Evolutionary conservation across 1,140 invertebrate species (phyloP).

Genomic region (Drosophila kurseongensis): DNA sequence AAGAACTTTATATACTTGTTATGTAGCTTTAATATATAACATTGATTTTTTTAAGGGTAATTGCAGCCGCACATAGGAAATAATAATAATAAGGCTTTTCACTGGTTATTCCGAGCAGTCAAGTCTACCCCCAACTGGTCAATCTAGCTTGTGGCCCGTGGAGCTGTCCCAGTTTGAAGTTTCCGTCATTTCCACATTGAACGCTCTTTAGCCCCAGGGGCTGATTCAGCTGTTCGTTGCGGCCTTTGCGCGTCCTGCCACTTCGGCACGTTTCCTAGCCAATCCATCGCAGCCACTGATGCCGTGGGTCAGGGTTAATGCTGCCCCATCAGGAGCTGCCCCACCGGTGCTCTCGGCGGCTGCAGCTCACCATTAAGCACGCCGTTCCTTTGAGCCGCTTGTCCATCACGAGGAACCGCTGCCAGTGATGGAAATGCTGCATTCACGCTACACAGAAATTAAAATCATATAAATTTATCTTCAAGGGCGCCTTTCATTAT

Average conservation of each 20-base stretch:
- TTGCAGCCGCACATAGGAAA: not conserved
- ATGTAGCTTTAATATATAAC: too few relatives aligned
- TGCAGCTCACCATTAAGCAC: constrained; percentile 91
- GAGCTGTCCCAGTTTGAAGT: constrained; percentile 85
- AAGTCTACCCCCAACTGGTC: constrained; percentile 88
- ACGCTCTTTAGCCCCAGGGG: constrained; percentile 87
- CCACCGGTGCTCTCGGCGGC: constrained; percentile 88
- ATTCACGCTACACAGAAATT: constrained; percentile 61
- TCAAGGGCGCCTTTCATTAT: not conserved
- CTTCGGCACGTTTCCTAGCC: constrained; percentile 88
- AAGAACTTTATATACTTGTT: too few relatives aligned
- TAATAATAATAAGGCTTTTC: constrained; percentile 14
- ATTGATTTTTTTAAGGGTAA: not conserved
- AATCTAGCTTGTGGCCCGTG: constrained; percentile 32
- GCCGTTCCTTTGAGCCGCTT: constrained; percentile 89
- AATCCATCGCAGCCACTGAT: constrained; percentile 77
- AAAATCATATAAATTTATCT: constrained; percentile 86
- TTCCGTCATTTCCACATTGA: constrained; percentile 90
- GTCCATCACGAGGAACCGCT: constrained; percentile 89
- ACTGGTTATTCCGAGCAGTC: constrained; percentile 89
- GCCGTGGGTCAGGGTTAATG: constrained; percentile 89
- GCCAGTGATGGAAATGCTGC: constrained; percentile 89
- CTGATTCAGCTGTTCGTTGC: constrained; percentile 87
- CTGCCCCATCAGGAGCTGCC: constrained; percentile 90
- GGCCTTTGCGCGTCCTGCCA: constrained; percentile 88